Percentiles rank a stretch among this genome's conserved stretches.
Evolutionary conservation across 1,140 invertebrate genomes (phyloP).

Genomic region (Penaeus vannamei): DNA sequence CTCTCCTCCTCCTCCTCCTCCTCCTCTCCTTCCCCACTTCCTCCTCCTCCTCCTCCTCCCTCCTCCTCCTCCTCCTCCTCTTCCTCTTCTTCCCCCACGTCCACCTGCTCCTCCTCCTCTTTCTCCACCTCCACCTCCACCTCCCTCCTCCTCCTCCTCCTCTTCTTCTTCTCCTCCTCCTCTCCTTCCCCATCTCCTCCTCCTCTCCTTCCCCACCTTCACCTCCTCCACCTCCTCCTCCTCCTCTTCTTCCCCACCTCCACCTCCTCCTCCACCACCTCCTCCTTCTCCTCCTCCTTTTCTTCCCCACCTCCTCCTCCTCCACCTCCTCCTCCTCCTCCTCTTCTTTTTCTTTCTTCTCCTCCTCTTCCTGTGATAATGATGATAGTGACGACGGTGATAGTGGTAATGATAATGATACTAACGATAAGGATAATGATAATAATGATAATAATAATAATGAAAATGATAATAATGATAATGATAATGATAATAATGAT

Average conservation of each 20-base stretch:
- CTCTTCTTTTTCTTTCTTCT: not conserved
- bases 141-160: not conserved
- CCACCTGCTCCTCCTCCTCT: not conserved
- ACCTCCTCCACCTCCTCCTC: not conserved
- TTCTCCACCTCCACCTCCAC: not conserved
- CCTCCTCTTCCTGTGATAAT: not conserved
- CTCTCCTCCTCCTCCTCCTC: not conserved
- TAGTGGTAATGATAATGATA: not conserved
- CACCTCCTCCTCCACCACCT: not conserved
- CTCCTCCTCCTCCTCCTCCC: not conserved
- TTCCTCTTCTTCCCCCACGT: not conserved
- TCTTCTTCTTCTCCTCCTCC: conserved; percentile 9
- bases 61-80: no score
- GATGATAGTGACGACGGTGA: not conserved
- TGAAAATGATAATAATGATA: no score
- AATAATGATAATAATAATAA: no score
- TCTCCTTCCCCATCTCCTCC: conserved; percentile 1
- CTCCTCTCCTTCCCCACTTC: not conserved
- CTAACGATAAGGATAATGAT: not conserved
- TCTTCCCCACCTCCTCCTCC: no score
- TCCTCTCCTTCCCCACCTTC: not conserved
- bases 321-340: not conserved
- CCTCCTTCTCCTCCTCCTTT: not conserved
- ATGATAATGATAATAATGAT: no score
- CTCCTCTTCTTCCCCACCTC: not conserved